Percentiles rank a stretch among this genome's conserved stretches.
Evolutionary conservation across 2,113 vertebrate species (phyloP).

Genomic region (Oxyura jamaicensis): DNA sequence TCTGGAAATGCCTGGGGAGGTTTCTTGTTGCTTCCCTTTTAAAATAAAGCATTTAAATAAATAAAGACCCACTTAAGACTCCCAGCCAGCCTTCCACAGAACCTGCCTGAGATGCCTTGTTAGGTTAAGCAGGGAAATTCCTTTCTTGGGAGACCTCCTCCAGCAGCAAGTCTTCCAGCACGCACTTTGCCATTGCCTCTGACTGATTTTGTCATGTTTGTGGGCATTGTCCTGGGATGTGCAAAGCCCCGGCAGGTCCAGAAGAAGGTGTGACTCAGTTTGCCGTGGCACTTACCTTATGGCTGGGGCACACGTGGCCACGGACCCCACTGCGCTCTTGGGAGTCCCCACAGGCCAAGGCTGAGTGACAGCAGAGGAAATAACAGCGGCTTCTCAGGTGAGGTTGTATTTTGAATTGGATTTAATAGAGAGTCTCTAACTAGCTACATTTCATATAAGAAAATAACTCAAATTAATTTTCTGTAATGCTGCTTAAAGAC

Average conservation of each 20-base stretch:
- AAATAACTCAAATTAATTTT: neutral
- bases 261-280: neutral
- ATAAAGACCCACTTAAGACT: neutral
- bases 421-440: neutral
- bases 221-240: neutral
- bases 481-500: neutral
- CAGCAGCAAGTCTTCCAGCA: neutral
- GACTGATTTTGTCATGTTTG: neutral
- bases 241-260: neutral
- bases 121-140: neutral
- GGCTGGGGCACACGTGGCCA: neutral
- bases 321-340: neutral
- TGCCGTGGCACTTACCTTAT: neutral
- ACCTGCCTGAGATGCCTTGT: neutral
- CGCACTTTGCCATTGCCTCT: fast-evolving
- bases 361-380: neutral
- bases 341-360: neutral
- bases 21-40: neutral
- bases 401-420: neutral
- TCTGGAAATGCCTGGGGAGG: neutral
- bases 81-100: neutral
- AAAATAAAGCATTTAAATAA: neutral
- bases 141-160: neutral
- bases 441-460: neutral
- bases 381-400: neutral